Base-by-base conservation (phyloP, 35 echinoderm and acorn worm species). In the Ophiothrix spiculata region DNA sequence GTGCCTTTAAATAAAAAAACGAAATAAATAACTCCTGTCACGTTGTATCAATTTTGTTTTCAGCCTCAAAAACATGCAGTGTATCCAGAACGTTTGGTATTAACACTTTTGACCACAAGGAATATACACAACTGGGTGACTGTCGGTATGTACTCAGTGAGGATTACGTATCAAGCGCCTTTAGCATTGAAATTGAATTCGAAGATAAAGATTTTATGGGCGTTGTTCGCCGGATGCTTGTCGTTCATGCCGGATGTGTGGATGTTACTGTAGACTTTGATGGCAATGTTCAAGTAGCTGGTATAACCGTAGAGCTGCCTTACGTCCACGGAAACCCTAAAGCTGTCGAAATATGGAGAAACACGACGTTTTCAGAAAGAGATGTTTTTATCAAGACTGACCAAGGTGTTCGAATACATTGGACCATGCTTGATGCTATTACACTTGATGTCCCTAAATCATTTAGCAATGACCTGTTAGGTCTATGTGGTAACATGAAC, bases 401-500 rank as follows among this genome's bases (percentile, higher is more conserved):
- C 32, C 75, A 39, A 35, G 91, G 91, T 25, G 78, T 93, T 32
- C 75, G 56, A 11, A 60, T 93, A 32, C 32, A 40, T 19, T 93
- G 91, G 91, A 85, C 82, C 23, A 60, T 40, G 56, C 2, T 73
- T 32, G 64, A 38, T 21, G 77, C 46, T 23, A 78, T 93, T 1
- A 36, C 32, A 25, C 33, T 93, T 31, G 79, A 85, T n/a, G n/a
- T 31, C 81, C 91, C 0, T 29, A 32, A n/a, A 12, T 41, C 37
- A 16, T 87, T 85, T 32, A 34, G 82, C 16, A 60, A 77, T 25
- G 38, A 76, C 19, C 32, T 90, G 76, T 79, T 54, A 21, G 92
- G 92, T 11, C 46, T 93, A 23, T 93, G 92, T 33, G 92, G 92
- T 1, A 90, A 93, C 36, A 89, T 93, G 82, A 90, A 93, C 75